Base-by-base conservation (phyloP, 1,140 invertebrate species). In the Drosophila obscura region DNA sequence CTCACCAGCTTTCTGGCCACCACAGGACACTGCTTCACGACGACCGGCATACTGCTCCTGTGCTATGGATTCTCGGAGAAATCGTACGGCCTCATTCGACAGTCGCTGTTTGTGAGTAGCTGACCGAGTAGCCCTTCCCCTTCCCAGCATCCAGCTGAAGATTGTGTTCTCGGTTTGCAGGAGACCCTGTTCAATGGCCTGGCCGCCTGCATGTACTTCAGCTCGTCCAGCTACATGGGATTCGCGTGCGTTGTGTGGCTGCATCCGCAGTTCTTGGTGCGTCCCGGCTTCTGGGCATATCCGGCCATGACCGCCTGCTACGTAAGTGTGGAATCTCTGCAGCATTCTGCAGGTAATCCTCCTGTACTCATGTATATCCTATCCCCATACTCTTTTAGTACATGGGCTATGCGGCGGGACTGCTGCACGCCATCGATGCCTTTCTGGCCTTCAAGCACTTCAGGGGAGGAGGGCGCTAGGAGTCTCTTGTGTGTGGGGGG, bases 241-340 rank as follows among this genome's bases (percentile, higher is more conserved):
- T 95, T 96, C 64, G 94, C 95, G 1, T 95, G 96, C 11, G 95
- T 96, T 80, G 91, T 96, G 22, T 96, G 95, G 90, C 90, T 97
- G 31, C 95, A 95, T 91, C 94, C 95, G 0, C 94, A 95, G 82
- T 94, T 94, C 67, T 88, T 92, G 2, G 52, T 93, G 6, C 90
- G 93, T 49, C 93, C 88, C 44, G 93, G 93, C 72, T 94, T 94
- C 77, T 92, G 93, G 52, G 96, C 95, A 26, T 97, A 96, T 92
- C 96, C 96, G 13, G 96, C 96, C 2, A 96, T 97, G 95, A 96
- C 95, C 22, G 95, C 95, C 1, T 94, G 95, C 55, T 97, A 97
- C 90, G 96, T 97, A 92, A 96, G 96, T 94, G 59, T 39, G 35
- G 11, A 50, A 19, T 22, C 2, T 0, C 19, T 19, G 19, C n/a